Conservation (phyloP, 2,113 vertebrate genomes). For the Periophthalmodon schlosseri region DNA sequence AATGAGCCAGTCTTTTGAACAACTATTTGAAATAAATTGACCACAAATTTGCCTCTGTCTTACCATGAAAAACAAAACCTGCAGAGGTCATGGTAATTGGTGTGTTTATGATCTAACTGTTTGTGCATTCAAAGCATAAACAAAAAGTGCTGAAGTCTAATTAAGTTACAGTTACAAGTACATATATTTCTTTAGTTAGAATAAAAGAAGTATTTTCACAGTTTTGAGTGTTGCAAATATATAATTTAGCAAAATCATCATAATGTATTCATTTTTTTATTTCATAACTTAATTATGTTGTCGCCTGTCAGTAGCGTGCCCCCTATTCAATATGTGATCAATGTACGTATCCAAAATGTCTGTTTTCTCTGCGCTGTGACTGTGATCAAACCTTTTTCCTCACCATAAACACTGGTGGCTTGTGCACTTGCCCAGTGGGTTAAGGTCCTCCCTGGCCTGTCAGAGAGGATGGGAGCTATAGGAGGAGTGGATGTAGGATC, state of each 20-base stretch:
- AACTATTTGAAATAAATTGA: background rate
- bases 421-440: constrained; percentile 12
- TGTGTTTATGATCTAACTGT: too few relatives aligned
- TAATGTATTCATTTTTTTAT: background rate
- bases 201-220: background rate
- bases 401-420: constrained; percentile 6
- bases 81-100: constrained; percentile 59
- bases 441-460: constrained; percentile 30
- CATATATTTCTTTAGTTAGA: too few relatives aligned
- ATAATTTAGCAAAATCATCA: background rate
- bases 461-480: constrained; percentile 37
- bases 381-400: constrained; percentile 12
- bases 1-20: too few relatives aligned
- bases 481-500: constrained; percentile 35
- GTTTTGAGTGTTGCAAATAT: background rate
- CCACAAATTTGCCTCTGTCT: constrained; percentile 20
- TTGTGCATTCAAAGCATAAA: too few relatives aligned
- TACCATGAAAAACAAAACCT: constrained; percentile 57
- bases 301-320: constrained; percentile 16
- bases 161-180: too few relatives aligned
- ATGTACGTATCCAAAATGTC: background rate
- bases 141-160: too few relatives aligned
- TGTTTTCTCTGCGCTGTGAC: background rate
- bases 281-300: constrained; percentile 15
- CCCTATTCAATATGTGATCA: constrained; percentile 16